Base-by-base conservation (phyloP, 2,113 vertebrate species). In the Gavia stellata region DNA sequence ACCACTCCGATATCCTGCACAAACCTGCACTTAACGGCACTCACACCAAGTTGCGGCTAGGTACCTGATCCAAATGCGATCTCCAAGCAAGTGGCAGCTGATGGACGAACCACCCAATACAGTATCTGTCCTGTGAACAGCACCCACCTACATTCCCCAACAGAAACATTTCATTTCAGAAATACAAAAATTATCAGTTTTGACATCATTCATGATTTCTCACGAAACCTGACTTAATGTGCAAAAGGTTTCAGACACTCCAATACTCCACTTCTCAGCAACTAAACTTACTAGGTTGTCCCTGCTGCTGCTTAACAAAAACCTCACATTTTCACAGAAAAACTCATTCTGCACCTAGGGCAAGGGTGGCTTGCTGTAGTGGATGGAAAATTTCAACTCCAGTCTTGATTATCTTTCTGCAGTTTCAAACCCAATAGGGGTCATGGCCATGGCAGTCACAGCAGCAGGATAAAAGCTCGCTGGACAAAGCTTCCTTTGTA, bases 31-130 rank as follows among this genome's bases (percentile, higher is more conserved):
- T 44, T 25, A 18, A 18, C 1, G 2, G 18, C 21, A 36, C 36
- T 86, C 24, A 40, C 20, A 31, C 23, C 14, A 52, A 28, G 9
- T 5, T 65, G 33, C 24, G 25, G 44, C 5, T 5, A 12, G 9
- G 18, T 14, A 56, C 42, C 9, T 26, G 16, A 67, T 49, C 28
- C 17, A 58, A 88, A 71, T 2, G 6, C 5, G 4, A 81, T 29
- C n/a, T 40, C 29, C 50, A 86, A 17, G 78, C 20, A 45, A 79
- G 38, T 7, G 9, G 62, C 44, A 68, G 56, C 28, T 74, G 25
- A 11, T 12, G 18, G 14, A 44, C 0, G 1, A 82, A 53, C 10
- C 6, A 38, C 10, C 3, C 24, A 19, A 24, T 0, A 24, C 12
- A 42, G 23, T 10, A 88, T 86, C 59, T 63, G 34, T 47, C 36